Evolutionary conservation across 2,113 vertebrate genomes (phyloP).

Genomic region (Anser brachyrhynchus): DNA sequence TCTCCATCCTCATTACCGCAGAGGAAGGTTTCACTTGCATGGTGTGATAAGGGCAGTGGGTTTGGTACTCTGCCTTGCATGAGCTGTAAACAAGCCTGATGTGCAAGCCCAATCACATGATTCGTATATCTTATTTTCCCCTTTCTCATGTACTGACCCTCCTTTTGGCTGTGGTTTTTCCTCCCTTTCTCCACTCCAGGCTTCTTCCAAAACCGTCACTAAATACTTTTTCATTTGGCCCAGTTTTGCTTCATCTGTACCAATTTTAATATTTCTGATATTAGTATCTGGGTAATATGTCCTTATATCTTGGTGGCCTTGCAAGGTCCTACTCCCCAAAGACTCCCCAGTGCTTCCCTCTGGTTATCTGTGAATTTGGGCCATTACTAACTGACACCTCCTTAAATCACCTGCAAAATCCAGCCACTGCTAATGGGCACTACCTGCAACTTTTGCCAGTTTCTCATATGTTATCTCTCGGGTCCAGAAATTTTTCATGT

Average conservation of each 20-base stretch:
- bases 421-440: fast-evolving
- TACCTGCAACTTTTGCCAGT: neutral
- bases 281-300: neutral
- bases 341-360: neutral
- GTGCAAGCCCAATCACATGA: neutral
- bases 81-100: neutral
- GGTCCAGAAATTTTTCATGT: neutral
- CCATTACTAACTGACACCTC: neutral
- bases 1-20: fast-evolving
- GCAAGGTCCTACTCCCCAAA: neutral
- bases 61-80: neutral
- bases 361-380: neutral
- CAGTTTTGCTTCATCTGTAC: neutral
- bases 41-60: neutral
- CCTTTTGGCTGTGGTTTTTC: neutral
- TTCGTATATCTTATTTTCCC: neutral
- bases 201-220: neutral
- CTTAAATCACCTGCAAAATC: neutral
- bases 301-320: neutral
- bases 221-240: neutral
- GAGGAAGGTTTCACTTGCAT: neutral
- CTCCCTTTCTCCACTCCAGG: neutral
- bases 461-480: neutral
- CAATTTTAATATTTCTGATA: neutral
- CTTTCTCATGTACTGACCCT: neutral